Evolutionary conservation across 2,797 vertebrate genomes (phyloP), one percentile per base, ranked within the genome.

Genomic region (Lutjanus campechanus): DNA sequence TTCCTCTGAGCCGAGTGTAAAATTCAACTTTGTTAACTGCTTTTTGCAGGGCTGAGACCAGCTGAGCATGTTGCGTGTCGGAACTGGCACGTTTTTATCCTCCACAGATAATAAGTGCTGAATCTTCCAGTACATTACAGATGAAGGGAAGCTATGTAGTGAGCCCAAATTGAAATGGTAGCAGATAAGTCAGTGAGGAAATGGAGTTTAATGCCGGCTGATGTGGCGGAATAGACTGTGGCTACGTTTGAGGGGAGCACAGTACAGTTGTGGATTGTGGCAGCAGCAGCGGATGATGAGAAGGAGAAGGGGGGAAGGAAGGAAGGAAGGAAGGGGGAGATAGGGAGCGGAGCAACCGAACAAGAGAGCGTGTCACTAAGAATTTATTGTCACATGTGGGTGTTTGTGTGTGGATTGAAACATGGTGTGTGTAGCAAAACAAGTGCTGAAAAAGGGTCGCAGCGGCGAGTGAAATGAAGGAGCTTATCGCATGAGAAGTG

Each of bases 141-240:
- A 83, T 82, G 83, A 88, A 83, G 88, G 70, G 81, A 73, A 76
- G 82, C 84, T 85, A 89, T 79, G 86, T 55, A 70, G 64, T 83
- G 82, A 93, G 92, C 88, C 80, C 85, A 93, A 93, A 93, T 93
- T 92, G 85, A 92, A 95, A 94, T 88, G 82, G 88, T 79, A 84
- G 76, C 82, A 88, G 92, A 94, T 93, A 93, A 93, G 91, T 90
- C 83, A 80, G 61, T 29, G 83, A 81, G 79, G 87, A 94, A 95
- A 94, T 93, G 87, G 76, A 81, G 88, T 93, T 93, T 92, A 94
- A 94, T 81, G 77, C 77, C 20, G 76, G 81, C 85, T 88, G 90
- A 90, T 91, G 90, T 87, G 78, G 70, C 58, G 75, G 62, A 92
- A 86, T 64, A 81, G 78, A 82, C 83, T 79, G 81, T 73, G 79